Evolutionary conservation across 2,797 vertebrate species (phyloP), one percentile per base, ranked within the genome.

Genomic region (Holocentrus rufus): DNA sequence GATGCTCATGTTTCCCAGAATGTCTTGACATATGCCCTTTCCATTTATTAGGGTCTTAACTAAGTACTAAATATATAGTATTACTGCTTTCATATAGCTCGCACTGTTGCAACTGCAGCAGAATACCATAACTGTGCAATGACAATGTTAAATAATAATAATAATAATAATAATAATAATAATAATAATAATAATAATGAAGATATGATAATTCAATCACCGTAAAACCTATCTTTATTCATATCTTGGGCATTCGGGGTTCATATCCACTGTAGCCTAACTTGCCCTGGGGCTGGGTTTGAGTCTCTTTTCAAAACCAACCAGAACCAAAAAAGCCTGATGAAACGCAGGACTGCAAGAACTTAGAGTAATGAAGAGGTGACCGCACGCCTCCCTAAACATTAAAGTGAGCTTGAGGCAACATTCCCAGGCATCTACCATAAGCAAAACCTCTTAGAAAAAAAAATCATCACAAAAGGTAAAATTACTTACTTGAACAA

Each of bases 401-500:
- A 57, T 81, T 62, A 86, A 86, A 87, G 77, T 71, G 65, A 87
- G 81, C 83, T 83, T 73, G 76, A 89, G 80, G 86, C 79, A 81
- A 87, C 83, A 79, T 86, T 88, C 72, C 85, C 81, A 87, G 80
- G 87, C 79, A 86, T 86, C 89, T 73, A 83, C 30, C 66, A 77
- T 78, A 86, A 93, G 83, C 88, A 88, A 86, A 87, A 86, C 84
- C 85, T 78, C 63, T 90, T 90, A 87, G 78, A 89, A 89, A 79
- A 80, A 82, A 77, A 75, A 86, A 74, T 72, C 76, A 89, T 89
- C 91, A 93, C 88, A 93, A 92, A 92, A 87, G 82, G 89, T 94
- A 90, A 77, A 91, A 91, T 92, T 80, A 92, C 77, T 64, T 71
- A 90, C 89, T 86, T 93, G 89, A 93, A 94, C 89, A 90, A 93